Base-by-base conservation (phyloP, 2,797 vertebrate species). In the Tamandua tetradactyla region DNA sequence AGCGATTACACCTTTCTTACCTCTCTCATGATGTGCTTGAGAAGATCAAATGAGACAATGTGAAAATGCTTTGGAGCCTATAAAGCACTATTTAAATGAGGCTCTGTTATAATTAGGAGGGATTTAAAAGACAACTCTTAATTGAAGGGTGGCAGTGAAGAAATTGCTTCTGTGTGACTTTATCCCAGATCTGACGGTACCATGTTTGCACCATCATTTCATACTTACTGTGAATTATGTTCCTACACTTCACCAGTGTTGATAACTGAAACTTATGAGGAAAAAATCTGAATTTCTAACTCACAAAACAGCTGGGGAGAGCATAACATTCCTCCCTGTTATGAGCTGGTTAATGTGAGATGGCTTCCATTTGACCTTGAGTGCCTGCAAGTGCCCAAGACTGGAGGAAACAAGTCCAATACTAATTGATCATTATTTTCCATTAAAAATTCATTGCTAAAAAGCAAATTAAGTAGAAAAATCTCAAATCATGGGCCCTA, bases 51-150 rank as follows among this genome's bases (percentile, higher is more conserved):
- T 55, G 74, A 95, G 44, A 47, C 40, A 22, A 52, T 62, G 27
- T 82, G 42, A 93, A n/a, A 72, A 86, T 71, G 74, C 13, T 80
- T 86, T 91, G 59, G 37, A 93, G 89, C 82, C 35, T 86, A 44
- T 91, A 95, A 89, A 86, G 7, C 44, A 35, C 49, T 15, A 62
- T n/a, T 7, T 49, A 93, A 93, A 94, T 71, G 55, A 6, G 10
- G 6, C 14, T 4, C 75, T 87, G 85, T 86, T n/a, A 52, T 83
- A 74, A 87, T 72, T 89, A 66, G 44, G 25, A 82, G 44, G 4
- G 15, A 89, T 18, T 25, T 68, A 85, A 61, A 95, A 78, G 3
- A 72, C 20, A 93, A 66, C 18, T 42, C 55, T 80, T 61, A 71
- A 22, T 37, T 93, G 72, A 57, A 14, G 79, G 6, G 20, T 74